These are phyloP conservation scores for Amphimallon solstitiale DNA, from an alignment of 2,888 invertebrate genomes.

Conservation along the genomic window DNA sequence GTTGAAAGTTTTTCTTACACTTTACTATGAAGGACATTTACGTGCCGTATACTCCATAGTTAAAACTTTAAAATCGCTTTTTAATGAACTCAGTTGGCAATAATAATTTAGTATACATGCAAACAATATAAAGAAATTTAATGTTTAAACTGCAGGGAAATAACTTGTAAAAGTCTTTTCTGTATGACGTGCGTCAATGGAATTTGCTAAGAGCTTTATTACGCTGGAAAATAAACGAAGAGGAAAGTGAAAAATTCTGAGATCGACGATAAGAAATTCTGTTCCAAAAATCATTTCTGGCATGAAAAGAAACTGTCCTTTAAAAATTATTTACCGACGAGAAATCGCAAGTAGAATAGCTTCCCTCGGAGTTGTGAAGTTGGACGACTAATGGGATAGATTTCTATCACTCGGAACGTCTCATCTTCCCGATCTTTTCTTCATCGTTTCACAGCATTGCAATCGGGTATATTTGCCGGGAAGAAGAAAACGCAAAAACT, in stretches of 20 bases:
- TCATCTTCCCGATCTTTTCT: constrained; percentile 19
- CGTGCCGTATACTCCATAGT: too few species aligned
- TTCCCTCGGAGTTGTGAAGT: constrained; percentile 24
- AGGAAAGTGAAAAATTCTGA: background rate
- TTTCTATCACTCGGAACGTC: constrained; percentile 34
- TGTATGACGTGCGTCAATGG: too few species aligned
- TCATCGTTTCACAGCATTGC: constrained; percentile 32
- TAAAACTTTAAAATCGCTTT: too few species aligned
- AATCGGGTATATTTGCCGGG: background rate
- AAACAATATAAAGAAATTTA: too few species aligned
- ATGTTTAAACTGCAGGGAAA: too few species aligned
- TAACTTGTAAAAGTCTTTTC: too few species aligned
- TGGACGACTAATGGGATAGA: constrained; percentile 31
- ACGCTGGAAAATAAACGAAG: background rate
- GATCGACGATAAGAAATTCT: constrained; percentile 10
- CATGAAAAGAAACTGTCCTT: constrained; percentile 26
- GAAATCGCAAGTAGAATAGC: constrained; percentile 30
- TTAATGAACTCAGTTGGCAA: background rate
- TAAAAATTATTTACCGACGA: constrained; percentile 28
- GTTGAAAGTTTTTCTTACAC: too few species aligned
- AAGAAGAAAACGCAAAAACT: constrained; percentile 1
- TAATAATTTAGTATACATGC: too few species aligned
- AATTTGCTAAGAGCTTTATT: background rate
- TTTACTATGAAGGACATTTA: too few species aligned
- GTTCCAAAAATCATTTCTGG: constrained; percentile 1